Conservation (phyloP, 2,113 vertebrate genomes). For the Eleginops maclovinus region DNA sequence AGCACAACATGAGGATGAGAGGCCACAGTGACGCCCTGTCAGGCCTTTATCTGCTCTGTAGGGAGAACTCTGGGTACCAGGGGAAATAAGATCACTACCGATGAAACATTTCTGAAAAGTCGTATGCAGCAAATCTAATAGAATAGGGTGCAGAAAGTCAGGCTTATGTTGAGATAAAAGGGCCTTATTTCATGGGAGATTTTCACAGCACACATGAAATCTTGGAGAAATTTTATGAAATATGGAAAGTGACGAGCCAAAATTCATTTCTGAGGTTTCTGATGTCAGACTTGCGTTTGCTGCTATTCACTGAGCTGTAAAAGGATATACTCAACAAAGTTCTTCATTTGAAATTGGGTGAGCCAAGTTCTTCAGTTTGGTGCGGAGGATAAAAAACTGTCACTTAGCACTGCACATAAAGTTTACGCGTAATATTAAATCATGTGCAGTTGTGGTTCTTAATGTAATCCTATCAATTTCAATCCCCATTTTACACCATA, state of each 20-base stretch:
- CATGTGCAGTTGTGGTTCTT: too few relatives aligned
- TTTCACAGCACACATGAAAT: constrained; percentile 31
- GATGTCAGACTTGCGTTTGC: constrained; percentile 31
- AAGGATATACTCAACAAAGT: neutral
- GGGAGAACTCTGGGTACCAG: constrained; percentile 26
- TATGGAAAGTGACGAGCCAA: constrained; percentile 16
- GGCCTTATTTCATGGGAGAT: constrained; percentile 45
- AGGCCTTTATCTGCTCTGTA: constrained; percentile 49
- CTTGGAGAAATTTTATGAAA: constrained; percentile 33
- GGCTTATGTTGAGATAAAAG: constrained; percentile 48
- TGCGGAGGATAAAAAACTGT: neutral
- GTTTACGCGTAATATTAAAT: too few relatives aligned
- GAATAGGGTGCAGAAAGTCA: constrained; percentile 30
- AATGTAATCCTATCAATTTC: neutral
- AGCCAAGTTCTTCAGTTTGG: neutral
- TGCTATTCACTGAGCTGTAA: neutral
- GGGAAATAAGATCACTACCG: constrained; percentile 51
- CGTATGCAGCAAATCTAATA: constrained; percentile 29
- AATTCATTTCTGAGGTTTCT: constrained; percentile 22
- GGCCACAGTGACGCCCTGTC: constrained; percentile 12
- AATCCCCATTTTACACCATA: neutral
- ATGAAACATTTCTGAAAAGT: constrained; percentile 43
- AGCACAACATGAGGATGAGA: constrained; percentile 22
- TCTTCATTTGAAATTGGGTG: too few relatives aligned
- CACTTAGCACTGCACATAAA: neutral